These are phyloP conservation scores for Lacerta viridis DNA, from an alignment of 2,797 vertebrate genomes.

Conservation along the genomic window DNA sequence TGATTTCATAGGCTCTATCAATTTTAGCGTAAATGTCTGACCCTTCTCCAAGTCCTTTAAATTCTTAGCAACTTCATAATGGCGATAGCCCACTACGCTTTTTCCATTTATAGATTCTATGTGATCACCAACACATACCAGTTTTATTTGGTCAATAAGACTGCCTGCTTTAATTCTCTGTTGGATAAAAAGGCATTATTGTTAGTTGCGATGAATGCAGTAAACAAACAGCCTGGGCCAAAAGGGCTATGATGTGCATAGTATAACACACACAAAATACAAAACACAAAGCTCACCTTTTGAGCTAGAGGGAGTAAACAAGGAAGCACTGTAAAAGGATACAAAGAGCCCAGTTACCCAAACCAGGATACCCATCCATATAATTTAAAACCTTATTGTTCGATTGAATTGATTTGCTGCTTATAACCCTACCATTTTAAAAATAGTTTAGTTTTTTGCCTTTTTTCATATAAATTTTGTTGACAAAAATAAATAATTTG, in stretches of 20 bases:
- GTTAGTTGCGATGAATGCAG: constrained; percentile 10
- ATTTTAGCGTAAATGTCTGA: constrained; percentile 87
- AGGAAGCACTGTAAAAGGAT: background rate
- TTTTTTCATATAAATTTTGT: no score
- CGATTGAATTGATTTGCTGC: background rate
- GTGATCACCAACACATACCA: constrained; percentile 92
- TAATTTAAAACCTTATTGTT: background rate
- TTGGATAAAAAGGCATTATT: constrained; percentile 45
- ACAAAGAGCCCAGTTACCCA: background rate
- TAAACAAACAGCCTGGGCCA: constrained; percentile 18
- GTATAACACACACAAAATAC: background rate
- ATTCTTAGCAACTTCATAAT: constrained; percentile 96
- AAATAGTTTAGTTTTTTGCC: no score
- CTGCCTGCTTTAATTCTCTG: constrained; percentile 95
- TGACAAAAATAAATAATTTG: background rate
- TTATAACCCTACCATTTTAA: background rate
- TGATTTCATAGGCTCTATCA: constrained; percentile 94
- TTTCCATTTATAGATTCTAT: constrained; percentile 93
- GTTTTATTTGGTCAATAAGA: constrained; percentile 89
- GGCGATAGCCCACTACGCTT: constrained; percentile 87
- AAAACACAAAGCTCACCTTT: constrained; percentile 3
- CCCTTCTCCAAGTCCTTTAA: constrained; percentile 91
- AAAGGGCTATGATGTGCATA: background rate
- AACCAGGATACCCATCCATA: background rate
- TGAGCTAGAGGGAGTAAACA: background rate